Conservation (phyloP, 1,140 invertebrate species). For the Pseudomyrmex concolor region DNA sequence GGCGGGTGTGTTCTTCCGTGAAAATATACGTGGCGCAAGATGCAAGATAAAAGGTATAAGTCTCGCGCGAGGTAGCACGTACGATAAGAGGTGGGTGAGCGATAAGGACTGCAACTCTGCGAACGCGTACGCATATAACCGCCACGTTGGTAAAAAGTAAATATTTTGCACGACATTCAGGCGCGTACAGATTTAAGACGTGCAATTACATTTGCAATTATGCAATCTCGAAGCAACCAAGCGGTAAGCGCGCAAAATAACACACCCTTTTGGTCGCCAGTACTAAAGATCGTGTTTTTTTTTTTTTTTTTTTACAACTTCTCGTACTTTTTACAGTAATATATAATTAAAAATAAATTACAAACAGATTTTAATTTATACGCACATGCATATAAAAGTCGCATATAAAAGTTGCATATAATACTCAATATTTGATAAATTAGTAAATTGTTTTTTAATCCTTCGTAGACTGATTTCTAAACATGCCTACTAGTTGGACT, state of each 20-base stretch:
- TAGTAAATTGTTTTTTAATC: too few relatives aligned
- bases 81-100: conserved; percentile 38
- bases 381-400: too few relatives aligned
- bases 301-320: too few relatives aligned
- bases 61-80: conserved; percentile 47
- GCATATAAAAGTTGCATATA: too few relatives aligned
- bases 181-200: conserved; percentile 44
- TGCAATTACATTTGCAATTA: conserved; percentile 50
- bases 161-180: conserved; percentile 53
- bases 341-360: too few relatives aligned
- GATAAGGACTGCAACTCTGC: conserved; percentile 31
- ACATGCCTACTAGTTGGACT: too few relatives aligned
- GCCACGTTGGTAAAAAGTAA: conserved; percentile 34
- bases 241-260: conserved; percentile 9
- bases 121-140: conserved; percentile 34
- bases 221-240: conserved; percentile 30
- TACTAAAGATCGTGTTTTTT: too few relatives aligned
- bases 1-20: conserved; percentile 22
- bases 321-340: neutral
- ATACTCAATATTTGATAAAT: too few relatives aligned
- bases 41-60: conserved; percentile 58
- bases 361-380: too few relatives aligned
- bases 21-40: conserved; percentile 50
- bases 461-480: too few relatives aligned
- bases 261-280: neutral